Evolutionary conservation across 2,888 invertebrate genomes (phyloP), one percentile per base, ranked within the genome.

Genomic region (Julus scandinavius): DNA sequence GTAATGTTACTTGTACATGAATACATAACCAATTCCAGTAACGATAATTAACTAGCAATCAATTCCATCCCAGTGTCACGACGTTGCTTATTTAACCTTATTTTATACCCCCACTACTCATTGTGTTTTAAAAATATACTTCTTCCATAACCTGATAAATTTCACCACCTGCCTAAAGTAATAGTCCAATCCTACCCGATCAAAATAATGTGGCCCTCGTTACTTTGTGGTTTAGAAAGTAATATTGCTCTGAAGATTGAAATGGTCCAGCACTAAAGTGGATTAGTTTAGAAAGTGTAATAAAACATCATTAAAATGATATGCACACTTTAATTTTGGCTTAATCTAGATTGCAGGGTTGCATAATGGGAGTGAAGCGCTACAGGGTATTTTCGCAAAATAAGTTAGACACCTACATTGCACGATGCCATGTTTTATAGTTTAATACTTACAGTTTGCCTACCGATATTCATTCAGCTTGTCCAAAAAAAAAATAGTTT

Each of bases 201-300:
- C 17, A 45, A 45, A 45, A 45, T 45, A 45, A 45, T 45, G 45
- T 45, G 7, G 13, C 17, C 54, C 54, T 54, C 54, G 15, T 17
- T 17, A 54, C 15, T 54, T 54, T 54, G 17, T 54, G 54, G 54
- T 13, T 54, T 54, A 5, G 15, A 17, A 54, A 54, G 0, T 54
- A 13, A 54, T 17, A 45, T 7, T 45, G 54, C 54, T 54, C 54
- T 54, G 50, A 80, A 38, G 80, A 80, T 80, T 38, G 5, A 80
- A 80, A 29, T 80, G 38, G 80, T 38, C 38, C 13, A 38, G 80
- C 80, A 80, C 80, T 38, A 80, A 80, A 80, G 80, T 80, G 15
- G 80, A 80, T 80, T 80, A 80, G 80, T 80, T 80, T 29, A 38
- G 38, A 29, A 3, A 80, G 38, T 72, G 72, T 38, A 80, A 38